These are phyloP conservation scores for Mus spicilegus DNA, from an alignment of 2,113 vertebrate genomes.

Conservation along the genomic window DNA sequence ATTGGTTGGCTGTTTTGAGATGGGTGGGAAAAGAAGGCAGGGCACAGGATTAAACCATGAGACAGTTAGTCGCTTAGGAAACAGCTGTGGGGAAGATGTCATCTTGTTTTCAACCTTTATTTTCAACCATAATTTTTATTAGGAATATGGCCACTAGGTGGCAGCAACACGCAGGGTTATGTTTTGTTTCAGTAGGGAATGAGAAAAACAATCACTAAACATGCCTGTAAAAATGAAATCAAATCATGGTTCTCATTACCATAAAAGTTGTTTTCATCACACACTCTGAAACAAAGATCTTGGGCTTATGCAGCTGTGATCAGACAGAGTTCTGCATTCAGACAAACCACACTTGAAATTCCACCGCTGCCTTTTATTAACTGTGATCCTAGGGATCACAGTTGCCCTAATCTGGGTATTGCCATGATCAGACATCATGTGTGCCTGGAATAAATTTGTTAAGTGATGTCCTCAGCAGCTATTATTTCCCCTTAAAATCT, in stretches of 20 bases:
- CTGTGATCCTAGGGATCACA: not conserved
- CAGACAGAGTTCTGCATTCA: not conserved
- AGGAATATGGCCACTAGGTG: slow-evolving; percentile 42
- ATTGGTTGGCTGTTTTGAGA: not conserved
- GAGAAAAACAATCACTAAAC: not conserved
- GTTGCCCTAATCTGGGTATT: not conserved
- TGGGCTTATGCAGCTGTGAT: too few relatives aligned
- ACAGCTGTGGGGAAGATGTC: not conserved
- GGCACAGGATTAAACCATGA: not conserved
- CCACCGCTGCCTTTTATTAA: not conserved
- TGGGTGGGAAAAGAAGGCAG: not conserved
- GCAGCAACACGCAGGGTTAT: slow-evolving; percentile 44
- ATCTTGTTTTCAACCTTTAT: not conserved
- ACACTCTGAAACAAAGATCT: too few relatives aligned
- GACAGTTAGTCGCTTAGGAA: not conserved
- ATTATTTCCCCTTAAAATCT: not conserved
- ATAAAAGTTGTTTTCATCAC: too few relatives aligned
- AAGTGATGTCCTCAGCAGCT: not conserved
- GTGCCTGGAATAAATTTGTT: not conserved
- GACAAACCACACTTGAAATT: not conserved
- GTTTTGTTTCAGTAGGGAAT: not conserved
- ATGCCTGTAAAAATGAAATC: not conserved
- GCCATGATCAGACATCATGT: not conserved
- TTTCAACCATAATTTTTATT: slow-evolving; percentile 5
- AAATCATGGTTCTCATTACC: not conserved